Evolutionary conservation across 2,888 invertebrate species (phyloP).

Genomic region (Lydus trimaculatus): DNA sequence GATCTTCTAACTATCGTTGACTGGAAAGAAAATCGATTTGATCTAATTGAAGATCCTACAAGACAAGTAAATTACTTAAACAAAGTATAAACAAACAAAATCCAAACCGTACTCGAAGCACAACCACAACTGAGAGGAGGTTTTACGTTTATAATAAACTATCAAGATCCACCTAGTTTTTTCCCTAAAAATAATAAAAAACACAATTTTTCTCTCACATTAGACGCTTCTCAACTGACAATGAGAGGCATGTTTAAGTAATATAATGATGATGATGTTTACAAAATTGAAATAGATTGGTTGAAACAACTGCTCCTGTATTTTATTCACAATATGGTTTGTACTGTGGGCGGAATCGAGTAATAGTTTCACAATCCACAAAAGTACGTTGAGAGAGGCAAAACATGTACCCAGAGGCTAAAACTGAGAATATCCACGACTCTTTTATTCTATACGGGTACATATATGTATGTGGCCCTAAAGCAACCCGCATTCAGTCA

Average conservation of each 20-base stretch:
- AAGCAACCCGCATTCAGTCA: conserved; percentile 44
- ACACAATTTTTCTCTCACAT: too few relatives aligned
- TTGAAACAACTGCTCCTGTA: not conserved
- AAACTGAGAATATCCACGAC: conserved; percentile 37
- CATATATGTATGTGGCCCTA: conserved; percentile 41
- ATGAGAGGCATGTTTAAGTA: not conserved
- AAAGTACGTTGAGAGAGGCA: conserved; percentile 37
- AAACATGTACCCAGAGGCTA: conserved; percentile 40
- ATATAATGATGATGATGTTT: not conserved
- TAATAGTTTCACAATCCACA: conserved; percentile 27
- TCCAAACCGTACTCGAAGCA: too few relatives aligned
- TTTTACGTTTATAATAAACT: too few relatives aligned
- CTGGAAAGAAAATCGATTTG: not conserved
- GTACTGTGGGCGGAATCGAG: not conserved
- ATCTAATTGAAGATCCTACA: not conserved
- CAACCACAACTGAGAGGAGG: too few relatives aligned
- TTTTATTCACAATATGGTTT: not conserved
- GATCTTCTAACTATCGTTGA: conserved; percentile 2
- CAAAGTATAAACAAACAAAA: too few relatives aligned
- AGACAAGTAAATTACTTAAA: not conserved
- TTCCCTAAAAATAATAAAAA: too few relatives aligned
- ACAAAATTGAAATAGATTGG: not conserved
- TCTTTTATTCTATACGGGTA: conserved; percentile 41
- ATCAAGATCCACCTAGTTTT: too few relatives aligned
- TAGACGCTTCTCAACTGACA: too few relatives aligned